Base-by-base conservation (phyloP, 2,888 invertebrate genomes). In the Plebejus anna region DNA sequence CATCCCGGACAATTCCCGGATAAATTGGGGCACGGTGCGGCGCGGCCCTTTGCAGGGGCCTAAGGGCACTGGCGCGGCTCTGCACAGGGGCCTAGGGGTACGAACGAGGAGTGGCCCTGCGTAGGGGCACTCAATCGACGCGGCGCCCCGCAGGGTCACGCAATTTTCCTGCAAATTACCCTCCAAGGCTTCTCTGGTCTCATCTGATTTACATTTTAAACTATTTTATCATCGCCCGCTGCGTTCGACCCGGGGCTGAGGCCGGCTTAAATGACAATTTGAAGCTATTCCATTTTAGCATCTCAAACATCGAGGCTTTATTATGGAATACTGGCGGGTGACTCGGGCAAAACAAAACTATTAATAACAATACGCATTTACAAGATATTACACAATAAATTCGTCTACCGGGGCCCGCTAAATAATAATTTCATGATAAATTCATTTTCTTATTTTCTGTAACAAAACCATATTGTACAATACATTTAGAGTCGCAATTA, bases 161-260 rank as follows among this genome's bases (percentile, higher is more conserved):
- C 66, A 32, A 66, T 66, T 66, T 66, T 36, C 66, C 32, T 66
- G 32, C 32, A 32, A 66, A 66, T 66, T 36, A 66, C 66, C 28
- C 66, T 32, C 66, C 16, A 16, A 36, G 66, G 66, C 66, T 32
- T 32, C 66, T 66, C 32, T 66, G 32, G 61, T 11, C 66, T 66
- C 66, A 32, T 66, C 32, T 66, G 66, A 66, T 66, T 66, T 66
- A 66, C 66, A 66, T 66, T 66, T 66, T 66, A 66, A 66, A 66
- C 66, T 66, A 66, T 66, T 66, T 66, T 66, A 66, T 32, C 36
- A 66, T 66, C 28, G 66, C 66, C 66, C 66, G 66, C 32, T 66
- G 66, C 66, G 32, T 66, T 32, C 22, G 22, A 13, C 66, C 32
- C 66, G 32, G 61, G 66, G 66, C 28, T 61, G 61, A 32, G 66